Evolutionary conservation across 1,140 invertebrate genomes (phyloP).

Genomic region (Linepithema humile): DNA sequence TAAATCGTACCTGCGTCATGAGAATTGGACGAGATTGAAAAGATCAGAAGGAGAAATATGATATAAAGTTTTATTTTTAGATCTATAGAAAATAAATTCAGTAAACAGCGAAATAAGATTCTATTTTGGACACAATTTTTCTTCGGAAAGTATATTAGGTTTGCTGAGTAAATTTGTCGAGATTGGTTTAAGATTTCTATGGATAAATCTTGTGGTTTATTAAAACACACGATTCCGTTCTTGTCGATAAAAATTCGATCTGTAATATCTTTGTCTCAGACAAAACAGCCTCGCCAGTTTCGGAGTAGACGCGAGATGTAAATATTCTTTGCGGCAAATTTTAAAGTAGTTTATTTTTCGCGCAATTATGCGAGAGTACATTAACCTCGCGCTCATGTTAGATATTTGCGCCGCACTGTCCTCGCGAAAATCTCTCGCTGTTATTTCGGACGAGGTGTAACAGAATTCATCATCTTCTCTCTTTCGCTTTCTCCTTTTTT

Average conservation of each 20-base stretch:
- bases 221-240: too few relatives aligned
- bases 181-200: too few relatives aligned
- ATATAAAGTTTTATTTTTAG: too few relatives aligned
- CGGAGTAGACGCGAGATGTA: background rate
- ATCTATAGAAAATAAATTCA: too few relatives aligned
- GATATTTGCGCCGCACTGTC: background rate
- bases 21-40: background rate
- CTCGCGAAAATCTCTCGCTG: constrained; percentile 3
- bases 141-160: too few relatives aligned
- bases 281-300: background rate
- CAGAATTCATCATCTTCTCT: constrained; percentile 41
- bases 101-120: too few relatives aligned
- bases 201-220: too few relatives aligned
- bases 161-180: too few relatives aligned
- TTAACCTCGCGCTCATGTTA: background rate
- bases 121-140: too few relatives aligned
- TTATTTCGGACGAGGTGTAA: background rate
- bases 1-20: constrained; percentile 19
- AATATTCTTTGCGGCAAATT: background rate
- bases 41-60: too few relatives aligned
- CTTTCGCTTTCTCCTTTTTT: constrained; percentile 36
- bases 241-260: too few relatives aligned
- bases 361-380: background rate
- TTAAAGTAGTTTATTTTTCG: background rate
- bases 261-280: too few relatives aligned